Conservation (phyloP, 2,888 invertebrate genomes). For the Drosophila infuscata region DNA sequence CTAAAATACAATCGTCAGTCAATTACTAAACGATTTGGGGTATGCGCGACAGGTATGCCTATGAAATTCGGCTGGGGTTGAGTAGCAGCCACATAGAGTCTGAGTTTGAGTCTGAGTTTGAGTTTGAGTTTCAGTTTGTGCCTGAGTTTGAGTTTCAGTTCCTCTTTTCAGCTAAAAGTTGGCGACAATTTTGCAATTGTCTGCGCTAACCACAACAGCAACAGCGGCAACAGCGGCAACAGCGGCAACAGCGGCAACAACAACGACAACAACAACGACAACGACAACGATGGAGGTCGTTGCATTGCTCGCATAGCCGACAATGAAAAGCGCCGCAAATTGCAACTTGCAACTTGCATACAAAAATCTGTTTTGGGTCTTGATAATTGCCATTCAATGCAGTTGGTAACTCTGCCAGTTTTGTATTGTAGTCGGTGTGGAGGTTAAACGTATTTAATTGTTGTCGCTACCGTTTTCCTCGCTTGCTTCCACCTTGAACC, state of each 20-base stretch:
- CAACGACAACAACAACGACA: constrained; percentile 32
- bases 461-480: constrained; percentile 61
- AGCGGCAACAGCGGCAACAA: constrained; percentile 4
- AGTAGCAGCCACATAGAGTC: constrained; percentile 8
- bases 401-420: constrained; percentile 4
- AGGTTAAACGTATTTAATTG: constrained; percentile 64
- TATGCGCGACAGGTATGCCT: constrained; percentile 80
- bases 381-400: constrained; percentile 70
- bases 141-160: constrained; percentile 31
- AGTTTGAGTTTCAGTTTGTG: constrained; percentile 13
- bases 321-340: constrained; percentile 79
- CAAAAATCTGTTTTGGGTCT: constrained; percentile 75
- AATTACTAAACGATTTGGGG: constrained; percentile 77
- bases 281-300: constrained; percentile 71
- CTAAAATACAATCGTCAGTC: constrained; percentile 72
- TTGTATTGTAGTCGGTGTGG: constrained; percentile 15
- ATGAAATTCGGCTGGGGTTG: constrained; percentile 50
- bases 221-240: constrained; percentile 6
- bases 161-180: constrained; percentile 50
- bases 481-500: constrained; percentile 61
- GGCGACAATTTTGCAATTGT: constrained; percentile 83
- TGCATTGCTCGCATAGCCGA: constrained; percentile 74
- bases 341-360: constrained; percentile 79
- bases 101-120: constrained; percentile 1
- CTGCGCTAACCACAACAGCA: constrained; percentile 39